A percentile compares a stretch with the other conserved stretches of the same genome.
Conservation (phyloP, 2,113 vertebrate genomes). For the Pedionomus torquatus region DNA sequence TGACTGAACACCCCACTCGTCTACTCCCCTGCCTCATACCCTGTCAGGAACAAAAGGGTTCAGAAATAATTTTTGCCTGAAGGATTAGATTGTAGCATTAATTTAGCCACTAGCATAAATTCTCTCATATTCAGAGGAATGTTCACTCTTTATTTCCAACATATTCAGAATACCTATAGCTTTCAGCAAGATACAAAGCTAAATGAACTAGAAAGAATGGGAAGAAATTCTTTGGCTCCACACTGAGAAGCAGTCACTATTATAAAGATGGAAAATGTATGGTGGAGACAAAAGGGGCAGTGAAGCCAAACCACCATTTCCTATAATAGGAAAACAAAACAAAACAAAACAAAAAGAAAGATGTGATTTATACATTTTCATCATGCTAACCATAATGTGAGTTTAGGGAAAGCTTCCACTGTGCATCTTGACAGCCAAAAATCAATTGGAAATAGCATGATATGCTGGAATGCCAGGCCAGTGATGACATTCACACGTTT, state of each 20-base stretch:
- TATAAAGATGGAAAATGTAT: not conserved
- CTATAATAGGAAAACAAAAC: not conserved
- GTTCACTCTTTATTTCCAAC: not conserved
- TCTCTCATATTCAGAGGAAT: not conserved
- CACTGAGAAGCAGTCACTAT: not conserved
- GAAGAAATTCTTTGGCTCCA: not conserved
- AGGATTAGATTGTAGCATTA: not conserved
- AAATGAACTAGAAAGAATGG: not conserved
- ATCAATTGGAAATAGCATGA: not conserved
- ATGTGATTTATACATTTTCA: not conserved
- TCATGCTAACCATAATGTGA: not conserved
- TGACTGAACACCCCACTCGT: accelerated
- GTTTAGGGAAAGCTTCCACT: not conserved
- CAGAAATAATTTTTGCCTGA: not conserved
- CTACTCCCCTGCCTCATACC: accelerated
- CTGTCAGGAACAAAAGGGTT: not conserved
- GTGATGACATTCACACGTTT: not conserved
- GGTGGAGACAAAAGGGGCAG: not conserved
- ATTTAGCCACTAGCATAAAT: not conserved
- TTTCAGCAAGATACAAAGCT: not conserved
- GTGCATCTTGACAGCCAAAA: not conserved
- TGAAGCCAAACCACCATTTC: not conserved
- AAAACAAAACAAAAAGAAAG: accelerated
- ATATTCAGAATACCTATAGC: not conserved
- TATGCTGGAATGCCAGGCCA: not conserved